Evolutionary conservation across 2,113 vertebrate genomes (phyloP).

Genomic region (Entelurus aequoreus): DNA sequence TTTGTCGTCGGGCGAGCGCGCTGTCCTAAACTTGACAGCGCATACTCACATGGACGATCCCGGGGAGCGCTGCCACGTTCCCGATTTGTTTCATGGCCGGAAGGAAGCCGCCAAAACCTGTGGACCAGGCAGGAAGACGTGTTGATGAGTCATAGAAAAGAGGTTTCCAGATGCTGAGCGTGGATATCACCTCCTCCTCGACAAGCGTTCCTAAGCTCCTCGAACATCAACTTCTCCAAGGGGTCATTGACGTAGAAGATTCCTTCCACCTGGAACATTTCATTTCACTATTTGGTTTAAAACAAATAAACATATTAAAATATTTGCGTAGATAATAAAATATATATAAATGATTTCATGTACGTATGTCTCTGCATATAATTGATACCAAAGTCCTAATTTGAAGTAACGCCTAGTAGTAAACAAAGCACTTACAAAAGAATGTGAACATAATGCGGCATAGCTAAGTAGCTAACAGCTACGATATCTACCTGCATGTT

Average conservation of each 20-base stretch:
- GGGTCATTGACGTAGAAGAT: conserved; percentile 93
- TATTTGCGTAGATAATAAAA: too few species aligned
- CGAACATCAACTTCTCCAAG: conserved; percentile 96
- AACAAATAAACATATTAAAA: too few species aligned
- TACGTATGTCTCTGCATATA: too few species aligned
- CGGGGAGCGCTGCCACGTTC: conserved; percentile 93
- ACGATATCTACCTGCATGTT: conserved; percentile 85
- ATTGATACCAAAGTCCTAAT: too few species aligned
- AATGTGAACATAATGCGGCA: too few species aligned
- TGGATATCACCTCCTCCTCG: conserved; percentile 82
- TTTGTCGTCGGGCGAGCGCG: too few species aligned
- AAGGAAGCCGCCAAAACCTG: conserved; percentile 91
- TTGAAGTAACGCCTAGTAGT: too few species aligned
- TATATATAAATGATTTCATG: too few species aligned
- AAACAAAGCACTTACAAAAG: too few species aligned
- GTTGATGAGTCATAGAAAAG: fast-evolving
- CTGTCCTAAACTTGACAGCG: too few species aligned
- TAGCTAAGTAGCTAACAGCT: conserved; percentile 5
- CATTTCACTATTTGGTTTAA: too few species aligned
- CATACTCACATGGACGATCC: conserved; percentile 88
- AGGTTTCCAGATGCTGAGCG: fast-evolving
- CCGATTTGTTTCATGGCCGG: conserved; percentile 99
- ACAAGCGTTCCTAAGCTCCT: conserved; percentile 92
- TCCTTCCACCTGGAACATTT: too few species aligned
- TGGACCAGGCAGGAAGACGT: not conserved